Percentiles rank a stretch among this genome's conserved stretches.
These are phyloP conservation scores for Trinorchestia longiramus DNA, from an alignment of 1,140 invertebrate genomes.

Conservation along the genomic window DNA sequence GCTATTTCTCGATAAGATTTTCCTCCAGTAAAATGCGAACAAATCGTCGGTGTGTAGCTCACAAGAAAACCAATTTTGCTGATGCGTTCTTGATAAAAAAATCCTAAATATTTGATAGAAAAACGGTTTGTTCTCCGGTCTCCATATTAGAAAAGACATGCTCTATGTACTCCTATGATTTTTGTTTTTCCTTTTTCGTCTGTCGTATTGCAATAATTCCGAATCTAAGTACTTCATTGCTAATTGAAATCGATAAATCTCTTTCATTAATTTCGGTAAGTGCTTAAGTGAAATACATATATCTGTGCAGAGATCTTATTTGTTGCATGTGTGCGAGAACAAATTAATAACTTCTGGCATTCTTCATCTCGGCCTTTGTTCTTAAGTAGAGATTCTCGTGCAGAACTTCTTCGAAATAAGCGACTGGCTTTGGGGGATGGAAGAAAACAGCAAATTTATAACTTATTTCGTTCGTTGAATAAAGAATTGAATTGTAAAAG, in stretches of 20 bases:
- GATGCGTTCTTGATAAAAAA: background rate
- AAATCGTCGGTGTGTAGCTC: background rate
- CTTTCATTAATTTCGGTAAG: background rate
- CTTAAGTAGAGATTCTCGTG: background rate
- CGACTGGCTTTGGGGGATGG: background rate
- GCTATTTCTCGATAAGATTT: background rate
- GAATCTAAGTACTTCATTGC: background rate
- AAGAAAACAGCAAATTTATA: background rate
- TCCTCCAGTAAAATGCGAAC: background rate
- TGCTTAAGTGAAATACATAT: background rate
- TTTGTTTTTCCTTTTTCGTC: background rate
- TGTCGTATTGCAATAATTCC: too few species aligned
- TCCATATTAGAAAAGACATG: background rate
- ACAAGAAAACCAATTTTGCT: background rate
- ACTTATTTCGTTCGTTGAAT: background rate
- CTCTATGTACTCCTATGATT: background rate
- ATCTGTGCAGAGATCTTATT: background rate
- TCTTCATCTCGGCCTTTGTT: background rate
- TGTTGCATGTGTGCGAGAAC: background rate
- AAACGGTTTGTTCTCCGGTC: background rate
- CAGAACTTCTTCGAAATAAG: background rate
- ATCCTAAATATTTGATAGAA: background rate
- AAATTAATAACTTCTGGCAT: background rate
- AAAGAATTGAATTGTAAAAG: conserved; percentile 2
- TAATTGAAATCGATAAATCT: background rate